A percentile compares a stretch with the other conserved stretches of the same genome.
Conservation (phyloP, 2,888 invertebrate genomes). For the Sturmia bella region DNA sequence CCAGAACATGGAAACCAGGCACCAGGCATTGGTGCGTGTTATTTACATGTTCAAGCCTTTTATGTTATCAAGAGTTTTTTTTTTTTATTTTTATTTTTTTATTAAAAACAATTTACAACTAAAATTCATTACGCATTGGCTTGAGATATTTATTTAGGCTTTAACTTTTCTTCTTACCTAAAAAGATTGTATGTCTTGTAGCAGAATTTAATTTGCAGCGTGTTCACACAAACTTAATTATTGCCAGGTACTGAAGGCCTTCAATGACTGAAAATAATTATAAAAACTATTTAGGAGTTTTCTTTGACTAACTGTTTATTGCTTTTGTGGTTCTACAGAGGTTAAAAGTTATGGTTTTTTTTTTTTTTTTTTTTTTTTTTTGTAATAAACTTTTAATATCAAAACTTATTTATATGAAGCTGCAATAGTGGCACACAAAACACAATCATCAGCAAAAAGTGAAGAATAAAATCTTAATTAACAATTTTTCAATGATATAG, state of each 20-base stretch:
- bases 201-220: conserved; percentile 30
- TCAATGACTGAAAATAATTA: too few species aligned
- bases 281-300: too few species aligned
- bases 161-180: conserved; percentile 16
- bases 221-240: conserved; percentile 20
- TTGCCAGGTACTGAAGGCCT: too few species aligned
- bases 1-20: background rate
- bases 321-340: background rate
- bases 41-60: conserved; percentile 17
- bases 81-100: background rate
- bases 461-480: too few species aligned
- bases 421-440: too few species aligned
- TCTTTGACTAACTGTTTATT: too few species aligned
- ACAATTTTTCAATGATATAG: too few species aligned
- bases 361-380: too few species aligned
- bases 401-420: too few species aligned
- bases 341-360: too few species aligned
- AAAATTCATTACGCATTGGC: conserved; percentile 57
- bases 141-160: conserved; percentile 12
- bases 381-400: too few species aligned
- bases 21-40: conserved; percentile 1
- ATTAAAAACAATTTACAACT: conserved; percentile 36
- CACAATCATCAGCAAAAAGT: too few species aligned
- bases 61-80: background rate
- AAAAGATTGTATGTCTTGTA: conserved; percentile 6